phyloP scores from a whole-genome alignment of 2,888 invertebrate genomes.

The Pristionchus maxplancki region DNA sequence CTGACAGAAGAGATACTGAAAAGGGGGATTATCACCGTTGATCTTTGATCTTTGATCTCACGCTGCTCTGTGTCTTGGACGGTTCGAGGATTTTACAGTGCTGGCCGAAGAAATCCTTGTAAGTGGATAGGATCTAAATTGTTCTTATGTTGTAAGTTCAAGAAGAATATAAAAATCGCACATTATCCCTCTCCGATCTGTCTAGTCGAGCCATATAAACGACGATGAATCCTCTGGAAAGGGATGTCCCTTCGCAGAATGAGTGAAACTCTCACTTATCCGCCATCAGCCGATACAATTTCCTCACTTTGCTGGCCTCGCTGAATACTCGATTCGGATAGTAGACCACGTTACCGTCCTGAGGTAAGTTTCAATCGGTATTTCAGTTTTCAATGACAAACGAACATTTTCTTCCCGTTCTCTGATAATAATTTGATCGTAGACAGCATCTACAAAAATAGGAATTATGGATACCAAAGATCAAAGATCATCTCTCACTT shows the following conservation, averaged over 20 bases:
- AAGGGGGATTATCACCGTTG: not conserved
- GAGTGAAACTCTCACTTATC: not conserved
- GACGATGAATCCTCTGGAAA: not conserved
- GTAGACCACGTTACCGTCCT: not conserved
- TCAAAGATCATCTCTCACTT: not conserved
- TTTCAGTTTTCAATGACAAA: not conserved
- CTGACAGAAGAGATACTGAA: constrained; percentile 2
- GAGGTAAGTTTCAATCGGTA: not conserved
- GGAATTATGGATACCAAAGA: not conserved
- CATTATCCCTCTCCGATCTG: not conserved
- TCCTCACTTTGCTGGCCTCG: not conserved
- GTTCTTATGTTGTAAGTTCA: too few species aligned
- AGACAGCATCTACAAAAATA: not conserved
- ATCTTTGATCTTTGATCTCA: not conserved
- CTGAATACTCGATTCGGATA: constrained; percentile 3
- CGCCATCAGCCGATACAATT: not conserved
- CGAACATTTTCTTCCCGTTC: not conserved
- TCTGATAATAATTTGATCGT: not conserved
- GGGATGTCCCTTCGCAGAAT: too few species aligned
- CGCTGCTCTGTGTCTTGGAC: not conserved
- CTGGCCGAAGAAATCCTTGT: not conserved
- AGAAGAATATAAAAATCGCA: not conserved
- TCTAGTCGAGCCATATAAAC: not conserved
- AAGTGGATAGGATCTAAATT: not conserved
- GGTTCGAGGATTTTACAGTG: not conserved